phyloP scores from a whole-genome alignment of 2,797 vertebrate genomes.

The Odontamblyopus rebecca region DNA sequence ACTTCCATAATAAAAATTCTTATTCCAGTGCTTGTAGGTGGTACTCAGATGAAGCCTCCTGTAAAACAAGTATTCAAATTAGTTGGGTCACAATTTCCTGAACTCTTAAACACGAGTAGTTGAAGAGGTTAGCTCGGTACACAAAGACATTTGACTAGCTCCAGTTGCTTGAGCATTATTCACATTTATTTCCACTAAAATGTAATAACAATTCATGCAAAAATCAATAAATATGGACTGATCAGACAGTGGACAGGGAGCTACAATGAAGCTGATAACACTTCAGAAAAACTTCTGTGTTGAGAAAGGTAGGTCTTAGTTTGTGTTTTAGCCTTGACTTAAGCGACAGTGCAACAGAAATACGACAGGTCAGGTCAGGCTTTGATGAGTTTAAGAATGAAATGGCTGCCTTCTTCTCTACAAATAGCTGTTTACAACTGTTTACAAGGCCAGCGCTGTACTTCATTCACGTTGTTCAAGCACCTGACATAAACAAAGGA shows the following conservation, averaged over 20 bases:
- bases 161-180: too few species aligned
- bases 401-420: not conserved
- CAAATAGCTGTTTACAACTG: not conserved
- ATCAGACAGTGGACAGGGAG: too few species aligned
- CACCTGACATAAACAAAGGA: not conserved
- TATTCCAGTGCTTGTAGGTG: not conserved
- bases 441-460: not conserved
- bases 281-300: too few species aligned
- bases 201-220: too few species aligned
- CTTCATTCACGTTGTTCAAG: not conserved
- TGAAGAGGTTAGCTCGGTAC: too few species aligned
- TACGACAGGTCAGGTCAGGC: not conserved
- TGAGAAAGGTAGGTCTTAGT: too few species aligned
- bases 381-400: not conserved
- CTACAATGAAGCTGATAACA: too few species aligned
- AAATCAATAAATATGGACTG: too few species aligned
- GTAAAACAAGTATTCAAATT: not conserved
- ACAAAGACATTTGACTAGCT: not conserved
- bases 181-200: too few species aligned
- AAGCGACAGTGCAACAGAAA: not conserved
- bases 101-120: too few species aligned
- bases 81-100: not conserved
- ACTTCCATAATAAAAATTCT: not conserved
- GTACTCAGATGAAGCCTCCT: not conserved
- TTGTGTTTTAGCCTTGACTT: not conserved